These are phyloP conservation scores for Bathynomus jamesi DNA, from an alignment of 1,140 invertebrate genomes.

Conservation along the genomic window DNA sequence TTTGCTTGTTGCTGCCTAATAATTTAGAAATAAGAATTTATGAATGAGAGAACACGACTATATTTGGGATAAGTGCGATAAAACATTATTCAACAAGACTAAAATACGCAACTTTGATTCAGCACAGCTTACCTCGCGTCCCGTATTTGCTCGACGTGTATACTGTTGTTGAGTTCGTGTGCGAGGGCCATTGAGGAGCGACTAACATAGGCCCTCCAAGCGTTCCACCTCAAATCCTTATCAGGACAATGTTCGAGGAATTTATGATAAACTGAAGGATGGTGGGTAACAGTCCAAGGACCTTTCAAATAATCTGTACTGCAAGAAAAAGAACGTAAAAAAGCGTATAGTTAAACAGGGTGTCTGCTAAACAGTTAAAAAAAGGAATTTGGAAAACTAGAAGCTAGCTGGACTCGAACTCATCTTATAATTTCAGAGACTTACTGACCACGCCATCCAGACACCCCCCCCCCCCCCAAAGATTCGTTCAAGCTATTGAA, in stretches of 20 bases:
- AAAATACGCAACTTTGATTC: not conserved
- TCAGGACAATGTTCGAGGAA: constrained; percentile 76
- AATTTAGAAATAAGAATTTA: too few relatives aligned
- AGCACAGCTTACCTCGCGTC: constrained; percentile 44
- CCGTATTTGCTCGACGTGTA: constrained; percentile 68
- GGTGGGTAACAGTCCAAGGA: constrained; percentile 68
- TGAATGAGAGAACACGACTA: constrained; percentile 35
- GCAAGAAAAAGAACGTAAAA: constrained; percentile 16
- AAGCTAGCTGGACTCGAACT: too few relatives aligned
- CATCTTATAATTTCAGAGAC: too few relatives aligned
- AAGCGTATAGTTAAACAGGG: too few relatives aligned
- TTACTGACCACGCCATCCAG: too few relatives aligned
- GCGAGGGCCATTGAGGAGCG: constrained; percentile 59
- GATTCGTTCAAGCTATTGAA: too few relatives aligned
- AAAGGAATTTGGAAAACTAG: too few relatives aligned
- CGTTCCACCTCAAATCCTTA: constrained; percentile 63
- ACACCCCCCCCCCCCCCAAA: too few relatives aligned
- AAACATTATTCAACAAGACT: constrained; percentile 5
- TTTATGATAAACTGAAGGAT: constrained; percentile 58
- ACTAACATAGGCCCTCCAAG: constrained; percentile 66
- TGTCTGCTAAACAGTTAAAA: too few relatives aligned
- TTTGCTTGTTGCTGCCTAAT: constrained; percentile 64
- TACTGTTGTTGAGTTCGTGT: constrained; percentile 59
- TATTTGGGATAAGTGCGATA: not conserved
- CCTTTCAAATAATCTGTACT: constrained; percentile 53